Evolutionary conservation across 1,140 invertebrate genomes (phyloP).

Genomic region (Bombus superbus): DNA sequence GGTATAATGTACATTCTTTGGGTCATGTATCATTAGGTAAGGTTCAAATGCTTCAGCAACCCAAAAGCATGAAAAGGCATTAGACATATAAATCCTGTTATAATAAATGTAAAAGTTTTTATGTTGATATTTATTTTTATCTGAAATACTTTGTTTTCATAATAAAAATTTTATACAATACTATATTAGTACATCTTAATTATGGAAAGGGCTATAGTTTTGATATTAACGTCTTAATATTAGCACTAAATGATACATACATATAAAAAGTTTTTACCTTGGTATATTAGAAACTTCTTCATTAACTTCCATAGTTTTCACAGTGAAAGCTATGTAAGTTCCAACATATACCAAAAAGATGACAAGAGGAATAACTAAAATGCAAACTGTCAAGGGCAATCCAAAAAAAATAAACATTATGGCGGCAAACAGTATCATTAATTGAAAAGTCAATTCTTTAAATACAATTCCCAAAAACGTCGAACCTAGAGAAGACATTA

Average conservation of each 20-base stretch:
- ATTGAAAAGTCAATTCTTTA: slow-evolving; percentile 82
- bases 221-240: background rate
- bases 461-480: slow-evolving; percentile 80
- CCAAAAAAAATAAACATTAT: slow-evolving; percentile 84
- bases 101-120: slow-evolving; percentile 49
- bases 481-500: slow-evolving; percentile 80
- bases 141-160: background rate
- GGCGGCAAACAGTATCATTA: slow-evolving; percentile 82
- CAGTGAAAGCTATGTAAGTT: slow-evolving; percentile 78
- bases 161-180: background rate
- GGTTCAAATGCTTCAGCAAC: slow-evolving; percentile 82
- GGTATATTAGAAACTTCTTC: slow-evolving; percentile 80
- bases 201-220: background rate
- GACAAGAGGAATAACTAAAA: slow-evolving; percentile 80
- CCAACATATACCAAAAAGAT: slow-evolving; percentile 78
- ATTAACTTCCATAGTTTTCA: slow-evolving; percentile 79
- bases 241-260: background rate
- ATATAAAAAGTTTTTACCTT: slow-evolving; percentile 64
- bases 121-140: background rate
- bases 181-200: background rate
- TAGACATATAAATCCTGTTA: slow-evolving; percentile 80
- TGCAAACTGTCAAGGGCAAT: slow-evolving; percentile 81
- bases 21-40: slow-evolving; percentile 64
- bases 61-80: slow-evolving; percentile 83
- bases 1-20: slow-evolving; percentile 73